Evolutionary conservation across 2,888 invertebrate species (phyloP).

Genomic region (Myopa tessellatipennis): DNA sequence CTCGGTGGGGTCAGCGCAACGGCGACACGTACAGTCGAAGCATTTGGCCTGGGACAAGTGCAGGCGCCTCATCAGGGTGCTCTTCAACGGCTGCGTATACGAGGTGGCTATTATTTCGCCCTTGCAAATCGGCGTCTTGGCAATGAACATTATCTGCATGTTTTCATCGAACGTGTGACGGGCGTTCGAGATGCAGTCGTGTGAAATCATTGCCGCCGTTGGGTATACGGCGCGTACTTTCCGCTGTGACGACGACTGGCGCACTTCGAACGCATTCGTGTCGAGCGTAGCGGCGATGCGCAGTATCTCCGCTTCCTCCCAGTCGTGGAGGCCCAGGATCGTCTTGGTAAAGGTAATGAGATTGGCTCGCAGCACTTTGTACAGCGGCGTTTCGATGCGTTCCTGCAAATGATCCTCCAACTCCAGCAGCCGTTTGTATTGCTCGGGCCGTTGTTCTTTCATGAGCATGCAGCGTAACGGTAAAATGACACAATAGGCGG

Average conservation of each 20-base stretch:
- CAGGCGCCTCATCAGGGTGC: slow-evolving; percentile 75
- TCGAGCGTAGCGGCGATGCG: slow-evolving; percentile 77
- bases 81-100: slow-evolving; percentile 78
- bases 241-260: slow-evolving; percentile 66
- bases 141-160: slow-evolving; percentile 73
- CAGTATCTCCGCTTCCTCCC: slow-evolving; percentile 72
- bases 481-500: slow-evolving; percentile 76
- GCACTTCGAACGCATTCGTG: slow-evolving; percentile 78
- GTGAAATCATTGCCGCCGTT: slow-evolving; percentile 77
- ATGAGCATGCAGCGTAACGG: slow-evolving; percentile 76
- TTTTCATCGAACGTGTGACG: slow-evolving; percentile 76
- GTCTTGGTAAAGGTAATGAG: slow-evolving; percentile 74
- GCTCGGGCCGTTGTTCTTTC: slow-evolving; percentile 70
- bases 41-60: slow-evolving; percentile 75
- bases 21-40: slow-evolving; percentile 76
- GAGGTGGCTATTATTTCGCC: slow-evolving; percentile 76
- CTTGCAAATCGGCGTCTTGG: slow-evolving; percentile 74
- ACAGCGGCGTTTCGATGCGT: slow-evolving; percentile 72
- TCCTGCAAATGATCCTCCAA: slow-evolving; percentile 72
- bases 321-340: slow-evolving; percentile 70
- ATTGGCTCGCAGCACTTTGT: slow-evolving; percentile 73
- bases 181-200: slow-evolving; percentile 80
- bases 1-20: slow-evolving; percentile 79
- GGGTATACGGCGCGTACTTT: slow-evolving; percentile 75
- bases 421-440: slow-evolving; percentile 55